Conservation (phyloP, 2,888 invertebrate genomes). For the Anagyrus pseudococci region DNA sequence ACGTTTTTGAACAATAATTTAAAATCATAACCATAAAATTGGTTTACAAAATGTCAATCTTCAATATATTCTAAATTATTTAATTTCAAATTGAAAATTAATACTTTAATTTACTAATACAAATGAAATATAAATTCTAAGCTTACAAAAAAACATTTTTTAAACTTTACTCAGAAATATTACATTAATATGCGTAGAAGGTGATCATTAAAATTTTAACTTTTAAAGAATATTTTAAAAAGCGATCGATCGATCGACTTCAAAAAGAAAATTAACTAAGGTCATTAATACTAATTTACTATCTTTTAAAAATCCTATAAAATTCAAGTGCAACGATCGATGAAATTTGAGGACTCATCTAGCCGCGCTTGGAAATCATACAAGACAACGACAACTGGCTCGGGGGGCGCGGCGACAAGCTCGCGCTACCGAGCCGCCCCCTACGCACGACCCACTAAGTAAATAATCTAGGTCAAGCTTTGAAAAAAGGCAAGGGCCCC, state of each 20-base stretch:
- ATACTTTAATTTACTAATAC: background rate
- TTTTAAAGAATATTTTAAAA: conserved; percentile 6
- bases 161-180: background rate
- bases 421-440: conserved; percentile 68
- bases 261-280: conserved; percentile 11
- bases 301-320: conserved; percentile 35
- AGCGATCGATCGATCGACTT: background rate
- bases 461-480: conserved; percentile 45
- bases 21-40: background rate
- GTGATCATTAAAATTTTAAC: conserved; percentile 4
- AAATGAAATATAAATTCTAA: conserved; percentile 13
- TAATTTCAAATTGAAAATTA: conserved; percentile 43
- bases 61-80: background rate
- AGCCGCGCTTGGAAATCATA: conserved; percentile 68
- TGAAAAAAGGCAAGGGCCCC: background rate
- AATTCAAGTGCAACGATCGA: conserved; percentile 50
- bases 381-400: conserved; percentile 63
- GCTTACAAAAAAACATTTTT: conserved; percentile 11
- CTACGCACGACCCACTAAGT: conserved; percentile 67
- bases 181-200: background rate
- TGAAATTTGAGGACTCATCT: conserved; percentile 64
- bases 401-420: conserved; percentile 63
- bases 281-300: conserved; percentile 29
- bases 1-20: background rate
- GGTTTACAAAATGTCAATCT: background rate